Percentiles rank a stretch among this genome's conserved stretches.
phyloP scores from a whole-genome alignment of 2,888 invertebrate species.

The Lasioglossum villosulum region DNA sequence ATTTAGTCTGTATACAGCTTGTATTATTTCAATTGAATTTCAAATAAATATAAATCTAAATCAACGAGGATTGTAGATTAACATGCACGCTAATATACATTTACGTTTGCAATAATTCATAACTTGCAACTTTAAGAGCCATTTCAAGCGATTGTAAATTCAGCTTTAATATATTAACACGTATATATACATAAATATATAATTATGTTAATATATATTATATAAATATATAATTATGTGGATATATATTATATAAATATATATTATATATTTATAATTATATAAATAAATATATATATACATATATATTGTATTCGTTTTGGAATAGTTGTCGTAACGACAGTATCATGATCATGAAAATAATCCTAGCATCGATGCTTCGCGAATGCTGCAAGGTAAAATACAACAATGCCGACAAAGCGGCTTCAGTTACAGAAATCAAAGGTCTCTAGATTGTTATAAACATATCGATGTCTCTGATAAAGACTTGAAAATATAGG shows the following conservation, averaged over 20 bases:
- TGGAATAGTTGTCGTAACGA: conserved; percentile 30
- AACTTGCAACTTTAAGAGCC: conserved; percentile 27
- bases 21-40: conserved; percentile 23
- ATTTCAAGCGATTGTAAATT: conserved; percentile 41
- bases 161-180: conserved; percentile 38
- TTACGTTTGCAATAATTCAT: conserved; percentile 32
- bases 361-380: background rate
- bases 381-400: background rate
- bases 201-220: too few species aligned
- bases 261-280: too few species aligned
- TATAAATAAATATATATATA: too few species aligned
- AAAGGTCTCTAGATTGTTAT: background rate
- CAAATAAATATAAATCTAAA: conserved; percentile 47
- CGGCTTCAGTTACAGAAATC: conserved; percentile 13
- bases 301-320: conserved; percentile 20
- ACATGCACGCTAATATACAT: conserved; percentile 35
- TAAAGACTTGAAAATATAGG: background rate
- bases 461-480: conserved; percentile 1
- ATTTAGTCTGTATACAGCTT: conserved; percentile 18
- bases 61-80: conserved; percentile 26
- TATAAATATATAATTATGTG: too few species aligned
- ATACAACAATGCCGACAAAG: background rate
- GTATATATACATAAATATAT: background rate
- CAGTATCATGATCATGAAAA: conserved; percentile 11
- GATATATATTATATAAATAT: too few species aligned